phyloP scores from a whole-genome alignment of 2,797 vertebrate species.

The Pangasius mekongensis region DNA sequence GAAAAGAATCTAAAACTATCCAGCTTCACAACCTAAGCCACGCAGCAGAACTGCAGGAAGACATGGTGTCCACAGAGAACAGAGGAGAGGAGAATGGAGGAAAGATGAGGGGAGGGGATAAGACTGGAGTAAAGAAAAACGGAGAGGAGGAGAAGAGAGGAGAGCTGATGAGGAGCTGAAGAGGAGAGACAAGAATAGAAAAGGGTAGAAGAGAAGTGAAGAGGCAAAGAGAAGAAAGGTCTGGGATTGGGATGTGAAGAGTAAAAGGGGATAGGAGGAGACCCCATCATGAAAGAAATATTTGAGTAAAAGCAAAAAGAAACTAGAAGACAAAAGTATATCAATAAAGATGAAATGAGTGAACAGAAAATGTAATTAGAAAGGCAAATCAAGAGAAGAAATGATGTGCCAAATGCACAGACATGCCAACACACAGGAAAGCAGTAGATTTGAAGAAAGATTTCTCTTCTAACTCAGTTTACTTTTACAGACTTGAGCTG shows the following conservation, averaged over 20 bases:
- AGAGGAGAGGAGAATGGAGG: not conserved
- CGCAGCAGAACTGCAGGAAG: constrained; percentile 29
- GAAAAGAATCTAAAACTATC: constrained; percentile 47
- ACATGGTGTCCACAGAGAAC: constrained; percentile 18
- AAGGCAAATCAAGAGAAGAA: not conserved
- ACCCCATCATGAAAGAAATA: not conserved
- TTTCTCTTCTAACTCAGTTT: not conserved
- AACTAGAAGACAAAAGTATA: not conserved
- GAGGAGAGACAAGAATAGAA: not conserved
- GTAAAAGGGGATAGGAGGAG: not conserved
- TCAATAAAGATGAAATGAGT: not conserved
- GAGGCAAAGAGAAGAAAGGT: not conserved
- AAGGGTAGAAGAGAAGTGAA: not conserved
- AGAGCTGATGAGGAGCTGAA: not conserved
- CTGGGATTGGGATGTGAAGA: not conserved
- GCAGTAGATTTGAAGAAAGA: not conserved
- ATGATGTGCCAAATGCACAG: not conserved
- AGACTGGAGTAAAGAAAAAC: not conserved
- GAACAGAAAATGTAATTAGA: no score
- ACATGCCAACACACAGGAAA: not conserved
- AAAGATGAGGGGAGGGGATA: not conserved
- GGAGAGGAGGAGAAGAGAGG: not conserved
- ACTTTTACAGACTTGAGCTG: not conserved
- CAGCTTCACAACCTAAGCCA: constrained; percentile 15
- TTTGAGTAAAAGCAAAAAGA: not conserved